Percentiles rank a stretch among this genome's conserved stretches.
Evolutionary conservation across 1,140 invertebrate genomes (phyloP).

Genomic region (Lethrus apterus): DNA sequence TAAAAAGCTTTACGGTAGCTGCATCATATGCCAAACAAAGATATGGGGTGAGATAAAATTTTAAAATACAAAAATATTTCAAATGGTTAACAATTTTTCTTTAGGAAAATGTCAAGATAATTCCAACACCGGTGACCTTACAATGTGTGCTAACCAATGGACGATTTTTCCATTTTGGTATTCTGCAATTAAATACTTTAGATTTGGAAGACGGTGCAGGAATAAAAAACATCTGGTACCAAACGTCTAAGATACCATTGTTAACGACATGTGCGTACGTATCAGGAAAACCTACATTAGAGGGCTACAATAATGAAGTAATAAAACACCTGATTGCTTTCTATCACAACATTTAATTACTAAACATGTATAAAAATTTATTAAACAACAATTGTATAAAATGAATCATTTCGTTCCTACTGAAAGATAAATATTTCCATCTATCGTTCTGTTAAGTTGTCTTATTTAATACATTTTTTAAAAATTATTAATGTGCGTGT

Average conservation of each 20-base stretch:
- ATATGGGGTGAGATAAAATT: constrained; percentile 53
- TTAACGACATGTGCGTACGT: constrained; percentile 59
- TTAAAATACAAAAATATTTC: constrained; percentile 4
- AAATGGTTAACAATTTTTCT: constrained; percentile 32
- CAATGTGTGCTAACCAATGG: constrained; percentile 75
- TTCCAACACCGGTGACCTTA: constrained; percentile 70
- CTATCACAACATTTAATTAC: constrained; percentile 55
- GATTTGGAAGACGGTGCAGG: constrained; percentile 52
- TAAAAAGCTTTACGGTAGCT: constrained; percentile 66
- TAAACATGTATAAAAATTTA: constrained; percentile 12
- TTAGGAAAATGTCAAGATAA: constrained; percentile 53
- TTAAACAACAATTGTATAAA: too few species aligned
- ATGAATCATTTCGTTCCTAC: too few species aligned
- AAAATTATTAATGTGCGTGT: too few species aligned
- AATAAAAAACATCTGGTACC: constrained; percentile 76
- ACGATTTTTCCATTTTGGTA: constrained; percentile 66
- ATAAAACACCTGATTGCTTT: constrained; percentile 70
- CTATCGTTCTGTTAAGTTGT: too few species aligned
- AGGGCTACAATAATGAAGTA: constrained; percentile 69
- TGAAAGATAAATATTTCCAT: too few species aligned
- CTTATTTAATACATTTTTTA: too few species aligned
- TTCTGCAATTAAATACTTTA: constrained; percentile 81
- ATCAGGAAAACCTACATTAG: constrained; percentile 54
- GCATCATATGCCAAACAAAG: constrained; percentile 59
- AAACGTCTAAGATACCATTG: constrained; percentile 55